Conservation (phyloP, 1,140 invertebrate species). For the Euglossa dilemma region DNA sequence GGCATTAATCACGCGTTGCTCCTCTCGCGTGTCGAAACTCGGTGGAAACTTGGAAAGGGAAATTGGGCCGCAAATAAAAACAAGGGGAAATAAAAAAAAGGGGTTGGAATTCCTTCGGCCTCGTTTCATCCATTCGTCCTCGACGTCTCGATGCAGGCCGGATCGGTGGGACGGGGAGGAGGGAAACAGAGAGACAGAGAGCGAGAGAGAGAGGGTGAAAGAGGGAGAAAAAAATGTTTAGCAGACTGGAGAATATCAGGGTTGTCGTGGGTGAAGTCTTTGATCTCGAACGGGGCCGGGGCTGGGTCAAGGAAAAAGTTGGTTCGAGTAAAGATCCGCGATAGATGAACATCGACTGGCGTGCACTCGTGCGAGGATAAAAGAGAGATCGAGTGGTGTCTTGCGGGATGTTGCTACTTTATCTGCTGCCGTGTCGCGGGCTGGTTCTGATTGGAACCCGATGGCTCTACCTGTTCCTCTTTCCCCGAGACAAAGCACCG, state of each 20-base stretch:
- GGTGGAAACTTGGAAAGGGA: not conserved
- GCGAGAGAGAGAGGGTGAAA: not conserved
- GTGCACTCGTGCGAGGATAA: slow-evolving; percentile 13
- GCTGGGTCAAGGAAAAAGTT: slow-evolving; percentile 29
- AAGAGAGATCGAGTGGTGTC: slow-evolving; percentile 6
- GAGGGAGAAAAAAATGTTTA: slow-evolving; percentile 3
- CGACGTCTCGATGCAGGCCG: slow-evolving; percentile 5
- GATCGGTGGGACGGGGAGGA: too few relatives aligned
- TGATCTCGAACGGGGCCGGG: slow-evolving; percentile 31
- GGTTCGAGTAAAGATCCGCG: not conserved
- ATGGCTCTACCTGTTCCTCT: not conserved
- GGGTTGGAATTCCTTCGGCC: not conserved
- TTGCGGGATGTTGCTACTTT: slow-evolving; percentile 14
- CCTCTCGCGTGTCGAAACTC: too few relatives aligned
- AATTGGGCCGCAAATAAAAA: not conserved
- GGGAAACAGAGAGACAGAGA: not conserved
- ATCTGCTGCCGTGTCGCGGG: not conserved
- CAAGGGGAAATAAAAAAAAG: not conserved
- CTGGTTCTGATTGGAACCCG: slow-evolving; percentile 17
- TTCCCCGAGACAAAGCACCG: too few relatives aligned
- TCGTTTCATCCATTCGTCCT: slow-evolving; percentile 32
- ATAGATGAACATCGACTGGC: slow-evolving; percentile 26
- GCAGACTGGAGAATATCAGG: too few relatives aligned
- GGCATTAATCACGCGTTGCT: too few relatives aligned
- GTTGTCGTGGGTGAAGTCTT: slow-evolving; percentile 21